Evolutionary conservation across 2,888 invertebrate species (phyloP).

Genomic region (Philereme vetulata): DNA sequence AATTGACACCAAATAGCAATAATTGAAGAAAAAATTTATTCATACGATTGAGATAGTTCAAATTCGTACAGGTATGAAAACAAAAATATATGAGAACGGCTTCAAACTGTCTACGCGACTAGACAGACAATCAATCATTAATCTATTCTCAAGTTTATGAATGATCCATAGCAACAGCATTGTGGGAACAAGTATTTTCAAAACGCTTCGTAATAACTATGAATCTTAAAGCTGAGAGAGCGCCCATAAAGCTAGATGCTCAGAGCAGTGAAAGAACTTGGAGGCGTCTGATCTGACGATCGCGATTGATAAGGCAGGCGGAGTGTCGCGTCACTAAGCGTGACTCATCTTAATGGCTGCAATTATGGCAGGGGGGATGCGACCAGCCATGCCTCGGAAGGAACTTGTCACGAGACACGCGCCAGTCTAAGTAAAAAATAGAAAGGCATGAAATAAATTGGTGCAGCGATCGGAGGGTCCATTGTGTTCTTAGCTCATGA

Average conservation of each 20-base stretch:
- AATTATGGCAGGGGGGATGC: constrained; percentile 70
- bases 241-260: constrained; percentile 20
- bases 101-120: neutral
- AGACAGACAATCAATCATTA: constrained; percentile 7
- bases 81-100: too few relatives aligned
- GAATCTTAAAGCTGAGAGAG: constrained; percentile 30
- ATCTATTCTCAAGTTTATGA: constrained; percentile 7
- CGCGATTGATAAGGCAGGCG: constrained; percentile 70
- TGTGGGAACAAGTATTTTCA: constrained; percentile 18
- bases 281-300: constrained; percentile 54
- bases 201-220: constrained; percentile 25
- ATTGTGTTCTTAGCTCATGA: neutral
- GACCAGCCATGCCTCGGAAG: constrained; percentile 52
- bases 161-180: constrained; percentile 18
- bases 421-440: constrained; percentile 39
- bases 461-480: neutral
- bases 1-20: neutral
- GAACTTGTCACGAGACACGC: constrained; percentile 62
- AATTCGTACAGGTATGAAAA: too few relatives aligned
- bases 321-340: constrained; percentile 74
- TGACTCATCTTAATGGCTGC: constrained; percentile 81
- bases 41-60: neutral
- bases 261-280: constrained; percentile 41
- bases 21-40: too few relatives aligned
- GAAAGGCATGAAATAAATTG: constrained; percentile 26